Percentiles rank a stretch among this genome's conserved stretches.
Evolutionary conservation across 2,797 vertebrate genomes (phyloP).

Genomic region (Pangasius djambal): DNA sequence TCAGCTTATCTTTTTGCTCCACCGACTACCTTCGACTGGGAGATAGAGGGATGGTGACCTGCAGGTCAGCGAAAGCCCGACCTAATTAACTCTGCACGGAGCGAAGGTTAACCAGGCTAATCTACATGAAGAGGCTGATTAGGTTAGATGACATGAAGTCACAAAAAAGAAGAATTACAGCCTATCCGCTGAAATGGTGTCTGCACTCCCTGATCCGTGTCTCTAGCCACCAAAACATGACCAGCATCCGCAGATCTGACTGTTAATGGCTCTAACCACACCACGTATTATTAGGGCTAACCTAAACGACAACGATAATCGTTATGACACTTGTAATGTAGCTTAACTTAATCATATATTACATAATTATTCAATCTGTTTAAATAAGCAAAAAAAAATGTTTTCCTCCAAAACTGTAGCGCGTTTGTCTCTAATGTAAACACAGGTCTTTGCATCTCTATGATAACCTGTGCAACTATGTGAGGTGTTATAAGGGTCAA

Average conservation of each 20-base stretch:
- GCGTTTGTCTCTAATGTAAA: not conserved
- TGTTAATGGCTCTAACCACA: not conserved
- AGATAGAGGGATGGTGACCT: slow-evolving; percentile 80
- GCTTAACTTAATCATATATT: not conserved
- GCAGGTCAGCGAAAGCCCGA: slow-evolving; percentile 76
- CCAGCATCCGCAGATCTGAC: not conserved
- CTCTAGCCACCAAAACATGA: not conserved
- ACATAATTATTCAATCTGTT: not conserved
- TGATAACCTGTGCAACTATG: not conserved
- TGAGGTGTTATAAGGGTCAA: not conserved
- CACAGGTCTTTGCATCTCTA: not conserved
- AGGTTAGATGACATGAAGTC: slow-evolving; percentile 70
- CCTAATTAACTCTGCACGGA: slow-evolving; percentile 86
- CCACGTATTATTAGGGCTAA: not conserved
- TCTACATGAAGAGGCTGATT: slow-evolving; percentile 76
- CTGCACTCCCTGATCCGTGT: not conserved
- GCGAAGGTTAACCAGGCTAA: slow-evolving; percentile 84
- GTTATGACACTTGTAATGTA: not conserved
- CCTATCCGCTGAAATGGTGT: slow-evolving; percentile 10
- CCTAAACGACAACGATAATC: not conserved
- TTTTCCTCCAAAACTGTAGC: not conserved
- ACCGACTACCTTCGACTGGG: slow-evolving; percentile 73
- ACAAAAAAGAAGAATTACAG: slow-evolving; percentile 56
- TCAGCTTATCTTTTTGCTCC: slow-evolving; percentile 80
- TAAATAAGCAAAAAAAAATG: not conserved